Evolutionary conservation across 2,888 invertebrate genomes (phyloP).

Genomic region (Apotomis turbidana): DNA sequence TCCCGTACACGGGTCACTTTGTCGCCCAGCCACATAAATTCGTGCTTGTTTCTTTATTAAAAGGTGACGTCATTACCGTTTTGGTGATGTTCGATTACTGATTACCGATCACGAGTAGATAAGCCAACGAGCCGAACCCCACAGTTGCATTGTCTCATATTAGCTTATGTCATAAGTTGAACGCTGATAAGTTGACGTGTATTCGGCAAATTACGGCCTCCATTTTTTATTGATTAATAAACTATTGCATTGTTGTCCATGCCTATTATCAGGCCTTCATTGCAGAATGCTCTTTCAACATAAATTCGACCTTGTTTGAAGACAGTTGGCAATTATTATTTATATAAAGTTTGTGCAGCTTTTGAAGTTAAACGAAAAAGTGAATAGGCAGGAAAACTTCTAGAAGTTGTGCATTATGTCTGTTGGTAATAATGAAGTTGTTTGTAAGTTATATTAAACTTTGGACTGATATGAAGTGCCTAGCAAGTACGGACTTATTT

Average conservation of each 20-base stretch:
- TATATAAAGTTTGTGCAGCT: slow-evolving; percentile 21
- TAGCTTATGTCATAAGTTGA: slow-evolving; percentile 47
- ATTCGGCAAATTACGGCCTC: slow-evolving; percentile 58
- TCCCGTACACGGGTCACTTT: slow-evolving; percentile 65
- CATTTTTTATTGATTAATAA: slow-evolving; percentile 63
- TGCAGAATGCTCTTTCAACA: slow-evolving; percentile 33
- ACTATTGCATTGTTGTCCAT: slow-evolving; percentile 54
- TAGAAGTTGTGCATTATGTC: slow-evolving; percentile 21
- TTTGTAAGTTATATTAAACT: slow-evolving; percentile 19
- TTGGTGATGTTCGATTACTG: slow-evolving; percentile 48
- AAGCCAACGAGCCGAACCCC: not conserved
- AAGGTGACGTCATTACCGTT: slow-evolving; percentile 79
- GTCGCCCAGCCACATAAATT: slow-evolving; percentile 70
- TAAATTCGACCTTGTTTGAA: slow-evolving; percentile 29
- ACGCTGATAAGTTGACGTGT: slow-evolving; percentile 42
- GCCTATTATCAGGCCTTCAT: slow-evolving; percentile 24
- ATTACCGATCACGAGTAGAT: slow-evolving; percentile 48
- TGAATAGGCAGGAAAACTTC: slow-evolving; percentile 23
- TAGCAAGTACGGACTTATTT: slow-evolving; percentile 7
- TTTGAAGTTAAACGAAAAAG: slow-evolving; percentile 23
- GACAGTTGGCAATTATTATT: slow-evolving; percentile 22
- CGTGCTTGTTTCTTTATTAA: slow-evolving; percentile 71
- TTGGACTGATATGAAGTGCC: slow-evolving; percentile 31
- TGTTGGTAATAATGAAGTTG: slow-evolving; percentile 32
- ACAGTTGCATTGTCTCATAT: slow-evolving; percentile 73